Evolutionary conservation across 30 jellyfish, hydroid and myxozoan species (phyloP), one percentile per base, ranked within the genome.

Genomic region (Clytia hemisphaerica): DNA sequence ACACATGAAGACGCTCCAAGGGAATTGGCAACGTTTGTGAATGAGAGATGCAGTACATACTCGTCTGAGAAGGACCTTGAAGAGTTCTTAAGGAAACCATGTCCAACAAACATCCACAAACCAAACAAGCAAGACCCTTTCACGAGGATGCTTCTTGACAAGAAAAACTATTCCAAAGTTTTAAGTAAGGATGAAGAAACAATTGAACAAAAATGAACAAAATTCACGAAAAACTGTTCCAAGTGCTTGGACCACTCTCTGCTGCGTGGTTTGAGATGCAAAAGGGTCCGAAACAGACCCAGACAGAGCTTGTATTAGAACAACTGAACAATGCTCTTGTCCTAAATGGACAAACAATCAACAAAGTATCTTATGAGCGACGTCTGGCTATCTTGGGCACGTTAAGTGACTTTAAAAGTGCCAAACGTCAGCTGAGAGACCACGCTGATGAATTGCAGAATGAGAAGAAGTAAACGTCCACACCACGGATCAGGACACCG

Each of bases 51-150:
- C 10, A 16, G 24, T 12, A 51, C 18, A 51, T 0, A 51, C 66
- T 12, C 24, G 66, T 12, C 30, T 51, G 66, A 51, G 66, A 51
- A 51, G 22, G 66, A 51, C 30, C 31, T 16, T 16, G 66, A 51
- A 24, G 31, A 12, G 24, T 51, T n/a, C n/a, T 51, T n/a, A 51
- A 14, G 66, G 66, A 51, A 14, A 51, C 24, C 31, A 10, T 31
- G 10, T 22, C 28, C 10, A 22, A 22, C 0, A 31, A 12, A 51
- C 16, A 51, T 24, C 30, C 21, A 12, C 30, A 24, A 12, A 31
- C 28, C 30, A 0, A 15, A 12, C 0, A 51, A 51, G 66, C 24
- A 12, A 12, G 66, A 51, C 31, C 66, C 66, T 16, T 51, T 51
- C 31, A 12, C 10, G 66, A n/a, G 66, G 24, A 10, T 31, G 15